Base-by-base conservation (phyloP, 2,797 vertebrate species). In the Sorex maritimensis region DNA sequence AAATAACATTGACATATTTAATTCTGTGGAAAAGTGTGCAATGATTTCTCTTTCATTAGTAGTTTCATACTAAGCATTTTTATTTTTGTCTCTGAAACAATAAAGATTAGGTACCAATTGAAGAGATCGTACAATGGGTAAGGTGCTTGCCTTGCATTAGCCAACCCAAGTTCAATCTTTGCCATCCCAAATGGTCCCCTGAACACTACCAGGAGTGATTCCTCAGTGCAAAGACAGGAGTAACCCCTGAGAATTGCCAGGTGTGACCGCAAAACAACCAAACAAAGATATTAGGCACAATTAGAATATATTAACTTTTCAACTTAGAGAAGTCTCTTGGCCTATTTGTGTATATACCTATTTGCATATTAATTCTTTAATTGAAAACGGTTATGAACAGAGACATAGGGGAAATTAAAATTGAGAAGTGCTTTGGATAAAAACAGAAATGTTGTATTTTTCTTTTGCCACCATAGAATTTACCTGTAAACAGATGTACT, bases 361-460 rank as follows among this genome's bases (percentile, higher is more conserved):
- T 44, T 44, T 44, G 41, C 41, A 44, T 44, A 44, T 44, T 65
- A 67, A 13, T 5, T 79, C 23, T 83, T 95, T 92, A 67, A n/a
- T 63, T 74, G 34, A 63, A 93, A 88, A 78, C 58, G 44, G 2
- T 14, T 88, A 86, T 72, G 67, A 83, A 13, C 12, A 1, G 15
- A 38, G 55, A 46, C 13, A 93, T 44, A 77, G 55, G 26, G 73
- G 65, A 6, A 21, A 85, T 9, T 21, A 93, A 44, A 88, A 86
- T 73, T 92, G 3, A 26, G 67, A 92, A 44, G 73, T 86, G 6
- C 90, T 96, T 71, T 92, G 75, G 17, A 61, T 96, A 95, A 90
- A 67, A 95, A 63, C 49, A 73, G 34, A 92, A 92, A 81, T 80
- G 65, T 80, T 85, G 19, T 0, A 28, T 95, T 96, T 96, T 96